Base-by-base conservation (phyloP, 2,797 vertebrate species). In the Chaunax sp. region DNA sequence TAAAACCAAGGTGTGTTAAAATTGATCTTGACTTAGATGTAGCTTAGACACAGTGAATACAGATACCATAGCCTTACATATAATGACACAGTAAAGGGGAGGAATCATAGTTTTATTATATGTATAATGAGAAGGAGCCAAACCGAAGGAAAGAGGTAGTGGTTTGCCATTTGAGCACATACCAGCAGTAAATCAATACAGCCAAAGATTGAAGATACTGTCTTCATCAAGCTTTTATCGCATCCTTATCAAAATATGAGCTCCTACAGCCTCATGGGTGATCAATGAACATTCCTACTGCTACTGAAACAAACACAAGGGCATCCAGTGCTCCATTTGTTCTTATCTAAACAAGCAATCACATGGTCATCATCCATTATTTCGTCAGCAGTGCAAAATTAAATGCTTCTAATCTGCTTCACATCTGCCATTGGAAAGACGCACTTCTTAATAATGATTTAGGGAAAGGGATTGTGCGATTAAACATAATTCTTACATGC, bases 251-350 rank as follows among this genome's bases (percentile, higher is more conserved):
- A 86, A 88, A 91, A 83, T 88, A 87, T 87, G 80, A 87, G 86
- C 77, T 84, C 69, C 80, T 69, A 64, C 52, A 73, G 67, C 75
- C 52, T 75, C 43, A 46, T 70, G 77, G 78, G 45, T 84, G 82
- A 86, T 89, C 87, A 87, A 81, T 82, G 87, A 75, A 83, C 84
- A 88, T 86, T 74, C 70, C 66, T 66, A 51, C 72, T 87, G 88
- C 90, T 89, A 91, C 92, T 90, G 86, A 88, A 88, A 81, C 59
- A 87, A 84, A 85, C 71, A 82, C 88, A 90, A 89, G 85, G 87
- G 78, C 87, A 83, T 82, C 75, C 76, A 76, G 50, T 75, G 70
- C 69, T 84, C 60, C 51, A 26, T 33, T 45, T 4, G 4, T 28
- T 56, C 59, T 83, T 84, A 86, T 87, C 81, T 81, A 73, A 80